A percentile compares a stretch with the other conserved stretches of the same genome.
phyloP scores from a whole-genome alignment of 2,797 vertebrate species.

The Babyrousa celebensis region DNA sequence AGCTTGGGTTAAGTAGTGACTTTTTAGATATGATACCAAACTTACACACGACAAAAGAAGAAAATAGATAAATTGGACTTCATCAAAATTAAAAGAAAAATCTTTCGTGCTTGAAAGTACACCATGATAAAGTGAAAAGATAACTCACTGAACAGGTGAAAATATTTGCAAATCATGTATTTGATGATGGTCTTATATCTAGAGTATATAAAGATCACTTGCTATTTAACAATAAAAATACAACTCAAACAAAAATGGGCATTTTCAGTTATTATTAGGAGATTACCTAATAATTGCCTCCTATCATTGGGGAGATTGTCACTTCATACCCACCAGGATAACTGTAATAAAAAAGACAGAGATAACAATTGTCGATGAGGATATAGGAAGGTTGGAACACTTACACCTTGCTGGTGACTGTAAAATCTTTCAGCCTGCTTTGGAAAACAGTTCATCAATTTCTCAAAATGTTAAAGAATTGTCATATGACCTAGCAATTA shows the following conservation, averaged over 20 bases:
- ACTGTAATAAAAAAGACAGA: not conserved
- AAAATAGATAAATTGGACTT: not conserved
- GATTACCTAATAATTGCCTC: too few relatives aligned
- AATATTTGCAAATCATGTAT: not conserved
- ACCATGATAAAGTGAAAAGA: not conserved
- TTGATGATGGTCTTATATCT: not conserved
- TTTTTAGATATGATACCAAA: not conserved
- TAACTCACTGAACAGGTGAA: not conserved
- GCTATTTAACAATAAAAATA: not conserved
- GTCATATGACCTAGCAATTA: not conserved
- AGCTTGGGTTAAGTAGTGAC: not conserved
- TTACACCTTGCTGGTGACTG: not conserved
- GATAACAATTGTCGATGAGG: not conserved
- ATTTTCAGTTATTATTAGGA: not conserved
- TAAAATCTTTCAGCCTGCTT: not conserved
- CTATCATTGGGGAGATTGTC: not conserved
- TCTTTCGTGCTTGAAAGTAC: not conserved
- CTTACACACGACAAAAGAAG: not conserved
- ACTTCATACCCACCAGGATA: not conserved
- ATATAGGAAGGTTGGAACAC: not conserved
- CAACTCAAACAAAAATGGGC: not conserved
- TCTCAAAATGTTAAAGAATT: not conserved
- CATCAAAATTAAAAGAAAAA: not conserved
- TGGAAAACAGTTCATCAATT: not conserved
- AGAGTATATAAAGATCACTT: not conserved